Percentiles rank a stretch among this genome's conserved stretches.
phyloP scores from a whole-genome alignment of 2,797 vertebrate species.

The Lerista edwardsae region DNA sequence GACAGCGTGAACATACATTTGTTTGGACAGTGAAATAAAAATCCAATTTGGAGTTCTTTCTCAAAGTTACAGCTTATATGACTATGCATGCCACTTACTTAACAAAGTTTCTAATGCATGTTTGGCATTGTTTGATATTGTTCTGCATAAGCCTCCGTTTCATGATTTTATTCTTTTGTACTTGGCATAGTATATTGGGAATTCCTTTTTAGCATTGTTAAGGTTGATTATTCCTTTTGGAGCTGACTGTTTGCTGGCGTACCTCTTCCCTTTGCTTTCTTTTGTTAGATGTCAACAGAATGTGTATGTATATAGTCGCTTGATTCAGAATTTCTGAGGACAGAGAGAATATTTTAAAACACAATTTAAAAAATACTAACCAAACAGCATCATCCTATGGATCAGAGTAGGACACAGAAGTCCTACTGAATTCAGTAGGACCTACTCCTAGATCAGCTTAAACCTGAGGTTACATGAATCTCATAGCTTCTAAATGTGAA shows the following conservation, averaged over 20 bases:
- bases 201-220: slow-evolving; percentile 9
- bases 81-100: not conserved
- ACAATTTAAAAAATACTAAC: too few relatives aligned
- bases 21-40: slow-evolving; percentile 35
- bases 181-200: not conserved
- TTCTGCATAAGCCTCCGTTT: not conserved
- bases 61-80: slow-evolving; percentile 11
- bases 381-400: too few relatives aligned
- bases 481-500: not conserved
- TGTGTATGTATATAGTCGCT: not conserved
- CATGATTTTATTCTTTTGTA: not conserved
- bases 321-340: not conserved
- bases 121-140: slow-evolving; percentile 24
- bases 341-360: not conserved
- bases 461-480: not conserved
- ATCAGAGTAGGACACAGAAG: too few relatives aligned
- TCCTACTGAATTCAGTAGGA: too few relatives aligned
- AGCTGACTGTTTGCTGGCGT: slow-evolving; percentile 23
- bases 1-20: slow-evolving; percentile 19
- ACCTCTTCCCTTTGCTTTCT: slow-evolving; percentile 18
- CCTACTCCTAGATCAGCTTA: too few relatives aligned
- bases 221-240: slow-evolving; percentile 21
- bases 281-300: not conserved
- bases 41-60: slow-evolving; percentile 20
- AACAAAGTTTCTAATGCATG: slow-evolving; percentile 7